Evolutionary conservation across 2,797 vertebrate species (phyloP).

Genomic region (Anguilla marmorata): DNA sequence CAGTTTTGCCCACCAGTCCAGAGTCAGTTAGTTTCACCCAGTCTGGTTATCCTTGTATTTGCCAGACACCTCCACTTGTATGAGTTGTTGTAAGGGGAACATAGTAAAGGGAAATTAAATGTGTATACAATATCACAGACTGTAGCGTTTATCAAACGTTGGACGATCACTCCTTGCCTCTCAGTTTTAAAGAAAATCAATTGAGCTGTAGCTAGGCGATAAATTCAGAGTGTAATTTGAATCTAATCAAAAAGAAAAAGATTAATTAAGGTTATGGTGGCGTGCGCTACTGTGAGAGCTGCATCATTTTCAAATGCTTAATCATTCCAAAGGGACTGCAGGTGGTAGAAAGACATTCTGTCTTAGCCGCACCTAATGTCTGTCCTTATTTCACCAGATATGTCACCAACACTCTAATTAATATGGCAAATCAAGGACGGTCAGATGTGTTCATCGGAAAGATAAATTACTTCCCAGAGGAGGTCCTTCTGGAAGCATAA

Average conservation of each 20-base stretch:
- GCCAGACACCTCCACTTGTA: background rate
- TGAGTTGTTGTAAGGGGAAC: background rate
- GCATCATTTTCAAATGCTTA: background rate
- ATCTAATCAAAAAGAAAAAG: background rate
- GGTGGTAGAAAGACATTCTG: background rate
- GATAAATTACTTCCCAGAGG: background rate
- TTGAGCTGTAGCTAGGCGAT: background rate
- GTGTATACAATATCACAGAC: background rate
- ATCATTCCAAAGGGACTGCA: background rate
- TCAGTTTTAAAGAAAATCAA: background rate
- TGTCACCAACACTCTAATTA: background rate
- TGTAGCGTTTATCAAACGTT: background rate
- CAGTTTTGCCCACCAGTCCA: background rate
- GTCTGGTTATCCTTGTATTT: background rate
- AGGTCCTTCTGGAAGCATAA: background rate
- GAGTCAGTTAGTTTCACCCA: background rate
- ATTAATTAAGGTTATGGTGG: background rate
- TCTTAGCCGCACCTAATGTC: background rate
- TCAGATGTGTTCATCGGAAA: background rate
- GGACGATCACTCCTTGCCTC: background rate
- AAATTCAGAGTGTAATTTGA: background rate
- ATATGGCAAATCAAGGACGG: background rate
- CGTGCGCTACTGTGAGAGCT: background rate
- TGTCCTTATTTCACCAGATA: background rate
- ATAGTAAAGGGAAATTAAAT: background rate